These are phyloP conservation scores for Archivesica marissinica DNA, from an alignment of 1,140 invertebrate species.

Conservation along the genomic window DNA sequence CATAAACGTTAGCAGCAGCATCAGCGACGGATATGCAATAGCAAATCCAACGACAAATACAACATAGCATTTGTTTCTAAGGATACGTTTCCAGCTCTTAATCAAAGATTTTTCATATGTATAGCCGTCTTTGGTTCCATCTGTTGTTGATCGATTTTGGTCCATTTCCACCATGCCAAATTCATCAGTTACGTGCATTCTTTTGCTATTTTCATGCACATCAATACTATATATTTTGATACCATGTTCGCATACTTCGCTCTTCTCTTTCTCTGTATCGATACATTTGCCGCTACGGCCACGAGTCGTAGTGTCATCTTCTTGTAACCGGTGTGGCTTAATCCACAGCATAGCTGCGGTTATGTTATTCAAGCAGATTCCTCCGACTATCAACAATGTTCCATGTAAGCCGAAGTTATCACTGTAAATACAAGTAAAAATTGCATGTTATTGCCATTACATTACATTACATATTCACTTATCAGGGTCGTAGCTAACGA, in stretches of 20 bases:
- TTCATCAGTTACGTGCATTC: no score
- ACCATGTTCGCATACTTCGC: not conserved
- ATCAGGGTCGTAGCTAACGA: no score
- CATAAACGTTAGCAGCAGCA: constrained; percentile 6
- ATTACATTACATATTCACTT: no score
- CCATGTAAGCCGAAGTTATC: not conserved
- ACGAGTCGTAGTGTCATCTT: not conserved
- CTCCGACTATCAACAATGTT: not conserved
- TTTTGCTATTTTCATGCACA: not conserved
- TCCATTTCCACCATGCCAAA: no score
- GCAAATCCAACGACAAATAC: constrained; percentile 6
- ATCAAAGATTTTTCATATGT: not conserved
- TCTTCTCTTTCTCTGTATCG: not conserved
- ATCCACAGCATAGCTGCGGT: constrained; percentile 1
- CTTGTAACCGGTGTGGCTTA: no score
- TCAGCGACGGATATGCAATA: not conserved
- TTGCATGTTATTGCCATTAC: no score
- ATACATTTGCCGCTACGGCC: not conserved
- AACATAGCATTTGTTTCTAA: not conserved
- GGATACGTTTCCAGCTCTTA: not conserved
- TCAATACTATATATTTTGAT: not conserved
- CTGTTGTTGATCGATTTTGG: no score
- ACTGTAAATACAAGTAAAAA: constrained; percentile 8
- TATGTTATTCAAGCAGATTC: constrained; percentile 3
- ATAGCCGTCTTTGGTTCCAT: not conserved